A percentile compares a stretch with the other conserved stretches of the same genome.
phyloP scores from a whole-genome alignment of 2,888 invertebrate genomes.

The Dryococelus australis region DNA sequence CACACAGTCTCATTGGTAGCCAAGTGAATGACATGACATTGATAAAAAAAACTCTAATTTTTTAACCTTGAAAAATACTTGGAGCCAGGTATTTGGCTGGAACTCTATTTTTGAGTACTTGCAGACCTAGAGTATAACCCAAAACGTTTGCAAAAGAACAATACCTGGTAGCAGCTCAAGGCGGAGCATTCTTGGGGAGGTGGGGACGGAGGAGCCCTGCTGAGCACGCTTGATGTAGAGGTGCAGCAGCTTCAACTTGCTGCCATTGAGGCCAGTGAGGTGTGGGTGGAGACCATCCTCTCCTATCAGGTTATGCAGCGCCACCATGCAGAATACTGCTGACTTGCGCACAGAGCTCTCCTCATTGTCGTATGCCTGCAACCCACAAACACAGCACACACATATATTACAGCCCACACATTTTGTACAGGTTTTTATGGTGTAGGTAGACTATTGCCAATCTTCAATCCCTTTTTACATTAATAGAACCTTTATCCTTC shows the following conservation, averaged over 20 bases:
- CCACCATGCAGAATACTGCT: slow-evolving; percentile 97
- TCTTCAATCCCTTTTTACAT: too few relatives aligned
- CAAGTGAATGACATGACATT: too few relatives aligned
- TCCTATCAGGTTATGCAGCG: slow-evolving; percentile 88
- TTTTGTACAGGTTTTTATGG: too few relatives aligned
- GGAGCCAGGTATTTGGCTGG: too few relatives aligned
- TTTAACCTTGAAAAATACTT: too few relatives aligned
- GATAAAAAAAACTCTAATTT: too few relatives aligned
- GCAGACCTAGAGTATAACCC: too few relatives aligned
- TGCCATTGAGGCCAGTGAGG: slow-evolving; percentile 81
- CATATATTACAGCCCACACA: background rate
- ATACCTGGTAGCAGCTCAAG: background rate
- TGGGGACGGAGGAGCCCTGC: slow-evolving; percentile 50
- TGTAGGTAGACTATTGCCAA: too few relatives aligned
- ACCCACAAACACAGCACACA: slow-evolving; percentile 35
- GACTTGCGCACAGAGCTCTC: slow-evolving; percentile 95
- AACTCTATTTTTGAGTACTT: too few relatives aligned
- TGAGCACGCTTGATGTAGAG: slow-evolving; percentile 76
- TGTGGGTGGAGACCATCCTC: slow-evolving; percentile 85
- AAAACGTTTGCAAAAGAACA: too few relatives aligned
- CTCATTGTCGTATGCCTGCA: slow-evolving; percentile 86
- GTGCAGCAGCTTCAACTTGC: slow-evolving; percentile 87
- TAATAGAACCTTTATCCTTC: too few relatives aligned
- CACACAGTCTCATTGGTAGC: too few relatives aligned
- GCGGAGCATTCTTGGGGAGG: slow-evolving; percentile 48